Evolutionary conservation across 2,797 vertebrate species (phyloP).

Genomic region (Hydrophis major): DNA sequence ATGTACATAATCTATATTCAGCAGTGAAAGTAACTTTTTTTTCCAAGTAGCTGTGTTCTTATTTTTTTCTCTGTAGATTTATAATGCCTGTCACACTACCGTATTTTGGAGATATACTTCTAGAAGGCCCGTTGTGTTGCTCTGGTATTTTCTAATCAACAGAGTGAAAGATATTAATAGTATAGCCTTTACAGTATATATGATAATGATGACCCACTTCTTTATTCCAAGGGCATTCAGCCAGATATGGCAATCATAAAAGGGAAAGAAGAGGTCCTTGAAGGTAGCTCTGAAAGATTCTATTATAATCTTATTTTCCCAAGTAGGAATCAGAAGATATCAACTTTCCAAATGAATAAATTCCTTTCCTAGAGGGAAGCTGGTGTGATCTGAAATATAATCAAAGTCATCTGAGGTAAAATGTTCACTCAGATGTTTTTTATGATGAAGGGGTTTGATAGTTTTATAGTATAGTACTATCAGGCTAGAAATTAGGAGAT

Average conservation of each 20-base stretch:
- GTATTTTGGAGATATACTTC: background rate
- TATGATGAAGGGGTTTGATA: background rate
- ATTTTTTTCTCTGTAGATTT: background rate
- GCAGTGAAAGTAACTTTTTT: background rate
- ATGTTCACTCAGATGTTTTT: background rate
- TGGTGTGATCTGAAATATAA: background rate
- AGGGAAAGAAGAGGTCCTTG: background rate
- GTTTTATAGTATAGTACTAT: background rate
- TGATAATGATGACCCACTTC: background rate
- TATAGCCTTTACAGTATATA: background rate
- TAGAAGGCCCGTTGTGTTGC: background rate
- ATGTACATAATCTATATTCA: background rate
- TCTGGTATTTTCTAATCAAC: background rate
- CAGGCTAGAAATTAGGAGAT: background rate
- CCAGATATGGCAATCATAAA: background rate
- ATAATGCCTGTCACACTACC: background rate
- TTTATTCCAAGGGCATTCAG: background rate
- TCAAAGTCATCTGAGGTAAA: background rate
- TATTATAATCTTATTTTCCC: background rate
- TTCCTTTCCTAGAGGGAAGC: background rate
- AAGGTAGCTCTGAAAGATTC: background rate
- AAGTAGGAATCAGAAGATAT: background rate
- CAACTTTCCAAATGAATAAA: background rate
- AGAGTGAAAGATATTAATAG: background rate
- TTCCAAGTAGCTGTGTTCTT: background rate